phyloP scores from a whole-genome alignment of 2,888 invertebrate genomes.

The Aphodius sticticus region DNA sequence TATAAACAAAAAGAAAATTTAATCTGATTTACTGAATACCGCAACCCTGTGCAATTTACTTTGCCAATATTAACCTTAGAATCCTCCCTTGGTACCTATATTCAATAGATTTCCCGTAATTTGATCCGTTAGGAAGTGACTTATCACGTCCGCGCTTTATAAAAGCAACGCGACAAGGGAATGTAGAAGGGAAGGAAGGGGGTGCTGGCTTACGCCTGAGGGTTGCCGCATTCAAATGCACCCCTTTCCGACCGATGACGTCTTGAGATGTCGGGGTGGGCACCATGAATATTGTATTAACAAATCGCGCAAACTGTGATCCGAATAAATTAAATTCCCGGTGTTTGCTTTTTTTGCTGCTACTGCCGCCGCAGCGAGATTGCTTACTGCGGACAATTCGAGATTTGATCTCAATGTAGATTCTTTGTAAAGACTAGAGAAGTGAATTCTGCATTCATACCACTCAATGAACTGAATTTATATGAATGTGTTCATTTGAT shows the following conservation, averaged over 20 bases:
- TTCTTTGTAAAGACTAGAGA: background rate
- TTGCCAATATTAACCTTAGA: background rate
- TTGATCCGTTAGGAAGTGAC: conserved; percentile 42
- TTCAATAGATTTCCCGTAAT: conserved; percentile 40
- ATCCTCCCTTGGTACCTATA: background rate
- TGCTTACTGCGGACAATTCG: background rate
- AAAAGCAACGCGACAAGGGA: conserved; percentile 6
- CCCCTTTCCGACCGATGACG: conserved; percentile 41
- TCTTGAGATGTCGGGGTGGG: conserved; percentile 44
- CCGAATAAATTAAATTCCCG: conserved; percentile 42
- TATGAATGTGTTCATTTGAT: too few relatives aligned
- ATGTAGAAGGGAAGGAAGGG: conserved; percentile 39
- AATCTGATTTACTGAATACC: background rate
- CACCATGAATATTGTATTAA: conserved; percentile 47
- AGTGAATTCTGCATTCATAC: background rate
- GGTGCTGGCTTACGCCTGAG: conserved; percentile 31
- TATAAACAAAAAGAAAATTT: too few relatives aligned
- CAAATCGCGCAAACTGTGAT: conserved; percentile 32
- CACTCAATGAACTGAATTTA: background rate
- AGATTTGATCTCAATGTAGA: background rate
- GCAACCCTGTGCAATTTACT: too few relatives aligned
- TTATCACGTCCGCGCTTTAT: conserved; percentile 39
- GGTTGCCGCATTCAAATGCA: conserved; percentile 46
- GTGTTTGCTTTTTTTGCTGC: conserved; percentile 37
- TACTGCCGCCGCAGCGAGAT: conserved; percentile 6